Conservation (phyloP, 1,140 invertebrate genomes). For the Tribolium castaneum region DNA sequence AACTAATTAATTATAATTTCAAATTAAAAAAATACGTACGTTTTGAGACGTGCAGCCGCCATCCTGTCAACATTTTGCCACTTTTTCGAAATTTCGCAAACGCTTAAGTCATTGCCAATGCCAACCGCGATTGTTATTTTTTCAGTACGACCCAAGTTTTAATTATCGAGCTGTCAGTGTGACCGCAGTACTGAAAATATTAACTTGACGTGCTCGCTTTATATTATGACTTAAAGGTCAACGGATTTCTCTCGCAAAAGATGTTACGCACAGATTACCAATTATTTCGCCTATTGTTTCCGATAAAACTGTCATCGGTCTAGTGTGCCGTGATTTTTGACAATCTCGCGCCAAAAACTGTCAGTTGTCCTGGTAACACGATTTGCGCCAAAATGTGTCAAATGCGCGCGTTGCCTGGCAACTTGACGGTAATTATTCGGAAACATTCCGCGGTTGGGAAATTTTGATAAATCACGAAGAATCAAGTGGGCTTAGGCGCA, state of each 20-base stretch:
- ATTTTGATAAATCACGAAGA: too few species aligned
- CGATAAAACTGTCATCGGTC: too few species aligned
- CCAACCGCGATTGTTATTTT: neutral
- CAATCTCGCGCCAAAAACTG: too few species aligned
- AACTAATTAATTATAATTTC: too few species aligned
- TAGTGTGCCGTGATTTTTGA: too few species aligned
- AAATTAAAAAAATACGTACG: constrained; percentile 36
- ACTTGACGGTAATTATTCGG: too few species aligned
- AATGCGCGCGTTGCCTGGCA: too few species aligned
- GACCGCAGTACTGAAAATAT: constrained; percentile 8
- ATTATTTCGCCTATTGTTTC: neutral
- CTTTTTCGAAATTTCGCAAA: neutral
- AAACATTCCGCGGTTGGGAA: too few species aligned
- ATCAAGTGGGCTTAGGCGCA: too few species aligned
- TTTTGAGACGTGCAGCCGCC: constrained; percentile 46
- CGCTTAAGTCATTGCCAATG: constrained; percentile 10
- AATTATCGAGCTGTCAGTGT: neutral
- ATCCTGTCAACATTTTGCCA: constrained; percentile 48
- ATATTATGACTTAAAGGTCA: constrained; percentile 33
- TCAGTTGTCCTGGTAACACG: too few species aligned
- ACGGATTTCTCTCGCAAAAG: constrained; percentile 19
- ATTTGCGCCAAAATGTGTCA: too few species aligned
- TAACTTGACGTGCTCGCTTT: constrained; percentile 26
- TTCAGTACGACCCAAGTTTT: neutral
- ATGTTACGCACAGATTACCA: constrained; percentile 6